Evolutionary conservation across 2,888 invertebrate genomes (phyloP).

Genomic region (Parnassius mnemosyne): DNA sequence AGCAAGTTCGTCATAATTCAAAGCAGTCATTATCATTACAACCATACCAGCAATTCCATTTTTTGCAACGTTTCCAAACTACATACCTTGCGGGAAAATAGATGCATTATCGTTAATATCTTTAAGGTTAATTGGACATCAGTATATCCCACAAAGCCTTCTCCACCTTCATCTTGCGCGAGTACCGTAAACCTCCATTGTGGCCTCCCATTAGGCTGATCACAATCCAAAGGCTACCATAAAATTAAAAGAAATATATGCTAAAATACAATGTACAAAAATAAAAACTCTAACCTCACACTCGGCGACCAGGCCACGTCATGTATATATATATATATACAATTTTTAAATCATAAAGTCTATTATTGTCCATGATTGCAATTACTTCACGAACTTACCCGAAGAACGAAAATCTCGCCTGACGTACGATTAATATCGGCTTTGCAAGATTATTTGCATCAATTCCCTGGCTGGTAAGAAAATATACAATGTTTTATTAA

Average conservation of each 20-base stretch:
- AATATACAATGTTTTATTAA: slow-evolving; percentile 96
- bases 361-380: too few species aligned
- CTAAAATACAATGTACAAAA: neutral
- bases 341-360: too few species aligned
- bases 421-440: too few species aligned
- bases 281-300: too few species aligned
- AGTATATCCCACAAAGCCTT: slow-evolving; percentile 97
- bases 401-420: too few species aligned
- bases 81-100: slow-evolving; percentile 95
- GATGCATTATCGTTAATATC: slow-evolving; percentile 99
- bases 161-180: slow-evolving; percentile 97
- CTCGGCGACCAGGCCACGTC: too few species aligned
- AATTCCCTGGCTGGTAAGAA: slow-evolving; percentile 95
- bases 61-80: slow-evolving; percentile 96
- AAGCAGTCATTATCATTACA: slow-evolving; percentile 99
- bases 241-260: slow-evolving; percentile 27
- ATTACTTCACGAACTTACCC: too few species aligned
- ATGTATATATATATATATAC: too few species aligned
- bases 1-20: slow-evolving; percentile 97
- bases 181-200: slow-evolving; percentile 98
- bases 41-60: slow-evolving; percentile 98
- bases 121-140: slow-evolving; percentile 97
- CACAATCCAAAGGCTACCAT: slow-evolving; percentile 94
- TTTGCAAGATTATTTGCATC: slow-evolving; percentile 97
- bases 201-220: slow-evolving; percentile 97